Evolutionary conservation across 2,888 invertebrate genomes (phyloP), one percentile per base, ranked within the genome.

Genomic region (Metallyticus violacea): DNA sequence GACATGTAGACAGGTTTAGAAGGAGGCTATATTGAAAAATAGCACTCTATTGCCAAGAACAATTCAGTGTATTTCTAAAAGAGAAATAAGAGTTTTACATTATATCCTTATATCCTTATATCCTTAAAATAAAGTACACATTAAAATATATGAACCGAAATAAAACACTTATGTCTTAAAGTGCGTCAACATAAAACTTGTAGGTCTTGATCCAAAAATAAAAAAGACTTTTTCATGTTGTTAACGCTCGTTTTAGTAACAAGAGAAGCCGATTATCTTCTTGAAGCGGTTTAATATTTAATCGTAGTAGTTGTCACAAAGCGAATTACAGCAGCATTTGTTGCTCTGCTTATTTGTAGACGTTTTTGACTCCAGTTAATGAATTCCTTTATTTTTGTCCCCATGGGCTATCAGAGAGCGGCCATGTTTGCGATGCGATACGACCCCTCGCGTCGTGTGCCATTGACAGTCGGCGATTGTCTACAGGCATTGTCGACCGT

Each of bases 341-440:
- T 77, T 83, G 83, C 29, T 83, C 29, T 77, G 83, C 77, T 83
- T 83, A 83, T 83, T 83, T 83, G 83, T 83, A 83, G 77, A 83
- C 77, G n/a, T 83, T 83, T 83, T 83, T 83, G n/a, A 83, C 77
- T 77, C 77, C 77, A 77, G 83, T 77, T 83, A 83, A 83, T 83
- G 83, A 77, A 83, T 83, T 83, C 83, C 29, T 83, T 83, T 62
- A 77, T 77, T 26, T 26, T 78, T n/a, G 6, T 9, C 22, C 6
- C 27, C 5, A 28, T 9, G 62, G n/a, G n/a, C 40, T 83, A 83
- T 83, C 83, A 27, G 77, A 77, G 77, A 4, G 77, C 28, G 27
- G 7, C 81, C 81, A n/a, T 81, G 81, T 40, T 81, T 25, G n/a
- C 81, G 27, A 29, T 81, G 62, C 81, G 77, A 83, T 77, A 83